phyloP scores from a whole-genome alignment of 2,888 invertebrate genomes.

The Diaperis boleti region DNA sequence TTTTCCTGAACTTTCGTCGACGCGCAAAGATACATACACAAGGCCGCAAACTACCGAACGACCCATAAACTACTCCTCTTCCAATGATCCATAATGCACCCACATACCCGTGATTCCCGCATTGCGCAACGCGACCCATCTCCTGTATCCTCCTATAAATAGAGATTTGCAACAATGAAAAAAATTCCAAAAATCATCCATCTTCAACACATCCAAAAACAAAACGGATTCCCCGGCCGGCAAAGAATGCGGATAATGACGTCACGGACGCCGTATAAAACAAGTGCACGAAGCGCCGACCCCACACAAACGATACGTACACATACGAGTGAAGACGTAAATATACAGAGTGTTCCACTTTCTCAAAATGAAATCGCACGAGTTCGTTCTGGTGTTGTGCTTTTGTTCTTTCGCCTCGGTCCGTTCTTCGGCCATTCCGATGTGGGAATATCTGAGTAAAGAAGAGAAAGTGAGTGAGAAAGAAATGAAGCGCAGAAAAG shows the following conservation, averaged over 20 bases:
- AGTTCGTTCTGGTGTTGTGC: conserved; percentile 16
- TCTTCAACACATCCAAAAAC: neutral
- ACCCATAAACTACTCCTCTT: neutral
- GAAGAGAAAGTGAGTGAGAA: conserved; percentile 76
- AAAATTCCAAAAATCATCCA: neutral
- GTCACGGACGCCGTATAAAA: conserved; percentile 34
- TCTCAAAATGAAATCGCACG: conserved; percentile 11
- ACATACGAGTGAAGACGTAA: neutral
- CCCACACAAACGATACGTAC: conserved; percentile 15
- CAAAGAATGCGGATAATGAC: conserved; percentile 41
- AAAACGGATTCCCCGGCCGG: conserved; percentile 14
- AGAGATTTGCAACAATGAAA: conserved; percentile 1
- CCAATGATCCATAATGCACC: neutral
- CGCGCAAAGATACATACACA: neutral
- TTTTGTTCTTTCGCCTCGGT: conserved; percentile 9
- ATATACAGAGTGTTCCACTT: conserved; percentile 17
- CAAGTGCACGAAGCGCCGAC: conserved; percentile 15
- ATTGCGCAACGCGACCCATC: neutral
- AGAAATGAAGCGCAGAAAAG: conserved; percentile 13
- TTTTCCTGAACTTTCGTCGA: neutral
- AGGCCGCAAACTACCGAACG: neutral
- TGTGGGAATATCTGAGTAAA: conserved; percentile 80
- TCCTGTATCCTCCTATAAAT: neutral
- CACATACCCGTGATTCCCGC: neutral
- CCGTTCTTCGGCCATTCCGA: conserved; percentile 75